phyloP scores from a whole-genome alignment of 2,797 vertebrate species.

The Valencia hispanica region DNA sequence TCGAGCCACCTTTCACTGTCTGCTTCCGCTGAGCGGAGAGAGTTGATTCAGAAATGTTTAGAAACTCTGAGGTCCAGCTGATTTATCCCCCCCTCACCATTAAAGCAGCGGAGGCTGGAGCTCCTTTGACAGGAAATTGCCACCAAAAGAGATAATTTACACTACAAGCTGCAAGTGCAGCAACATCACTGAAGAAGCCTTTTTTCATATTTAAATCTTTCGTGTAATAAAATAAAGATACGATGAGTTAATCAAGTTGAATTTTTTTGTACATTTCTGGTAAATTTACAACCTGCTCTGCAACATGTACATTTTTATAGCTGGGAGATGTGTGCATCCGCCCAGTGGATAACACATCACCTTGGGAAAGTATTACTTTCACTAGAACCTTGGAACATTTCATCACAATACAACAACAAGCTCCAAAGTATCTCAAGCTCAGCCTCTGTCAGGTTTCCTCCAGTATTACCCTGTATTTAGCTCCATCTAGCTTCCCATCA shows the following conservation, averaged over 20 bases:
- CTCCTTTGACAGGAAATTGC: slow-evolving; percentile 89
- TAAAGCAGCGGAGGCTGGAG: slow-evolving; percentile 86
- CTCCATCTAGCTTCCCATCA: background rate
- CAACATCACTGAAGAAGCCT: slow-evolving; percentile 24
- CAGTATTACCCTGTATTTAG: background rate
- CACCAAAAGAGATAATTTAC: slow-evolving; percentile 83
- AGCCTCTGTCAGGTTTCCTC: background rate
- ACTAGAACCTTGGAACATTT: background rate
- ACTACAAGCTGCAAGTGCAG: slow-evolving; percentile 45
- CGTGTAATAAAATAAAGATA: background rate
- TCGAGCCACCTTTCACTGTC: slow-evolving; percentile 88
- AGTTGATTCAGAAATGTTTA: slow-evolving; percentile 79
- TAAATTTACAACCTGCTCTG: background rate
- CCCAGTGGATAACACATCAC: background rate
- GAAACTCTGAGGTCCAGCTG: slow-evolving; percentile 83
- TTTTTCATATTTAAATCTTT: background rate
- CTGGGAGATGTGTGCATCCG: background rate
- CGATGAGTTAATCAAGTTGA: background rate
- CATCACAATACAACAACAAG: background rate
- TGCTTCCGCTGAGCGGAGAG: slow-evolving; percentile 83
- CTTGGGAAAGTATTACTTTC: background rate
- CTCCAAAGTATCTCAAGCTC: no score
- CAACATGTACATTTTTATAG: background rate
- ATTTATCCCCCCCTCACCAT: slow-evolving; percentile 78
- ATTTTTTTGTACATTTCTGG: background rate